These are phyloP conservation scores for Lasioglossum marginatum DNA, from an alignment of 2,888 invertebrate genomes.

Conservation along the genomic window DNA sequence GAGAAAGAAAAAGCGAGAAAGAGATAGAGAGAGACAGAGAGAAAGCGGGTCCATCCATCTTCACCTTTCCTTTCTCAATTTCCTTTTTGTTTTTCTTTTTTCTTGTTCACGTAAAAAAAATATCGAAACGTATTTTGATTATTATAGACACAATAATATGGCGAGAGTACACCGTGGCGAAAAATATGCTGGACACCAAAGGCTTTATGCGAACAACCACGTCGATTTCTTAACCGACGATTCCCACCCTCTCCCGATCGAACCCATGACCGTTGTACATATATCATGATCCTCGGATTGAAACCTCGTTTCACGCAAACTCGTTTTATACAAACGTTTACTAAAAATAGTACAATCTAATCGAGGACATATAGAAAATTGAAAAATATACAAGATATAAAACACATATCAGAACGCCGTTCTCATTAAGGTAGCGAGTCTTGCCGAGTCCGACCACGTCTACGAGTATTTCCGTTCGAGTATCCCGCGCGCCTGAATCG, in stretches of 20 bases:
- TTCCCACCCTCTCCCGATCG: neutral
- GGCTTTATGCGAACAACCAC: slow-evolving; percentile 40
- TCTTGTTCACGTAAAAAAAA: slow-evolving; percentile 57
- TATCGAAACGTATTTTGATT: slow-evolving; percentile 66
- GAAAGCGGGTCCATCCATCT: slow-evolving; percentile 1
- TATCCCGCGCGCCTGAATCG: slow-evolving; percentile 19
- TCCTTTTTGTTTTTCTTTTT: slow-evolving; percentile 5
- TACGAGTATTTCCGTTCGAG: slow-evolving; percentile 29
- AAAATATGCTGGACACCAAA: slow-evolving; percentile 73
- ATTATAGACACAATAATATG: slow-evolving; percentile 67
- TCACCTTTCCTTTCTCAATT: slow-evolving; percentile 7
- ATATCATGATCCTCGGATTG: slow-evolving; percentile 16
- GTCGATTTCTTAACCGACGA: neutral
- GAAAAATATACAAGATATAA: slow-evolving; percentile 70
- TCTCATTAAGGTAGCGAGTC: slow-evolving; percentile 59
- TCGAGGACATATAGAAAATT: slow-evolving; percentile 66
- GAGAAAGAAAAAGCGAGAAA: neutral
- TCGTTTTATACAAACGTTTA: slow-evolving; percentile 62
- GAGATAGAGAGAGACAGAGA: neutral
- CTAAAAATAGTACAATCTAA: slow-evolving; percentile 66
- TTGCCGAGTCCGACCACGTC: slow-evolving; percentile 52
- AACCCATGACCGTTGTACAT: neutral
- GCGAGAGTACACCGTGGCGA: slow-evolving; percentile 57
- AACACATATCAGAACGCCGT: slow-evolving; percentile 65
- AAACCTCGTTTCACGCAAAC: slow-evolving; percentile 32